Evolutionary conservation across 2,797 vertebrate genomes (phyloP), one percentile per base, ranked within the genome.

Genomic region (Melanotaenia pygmaea): DNA sequence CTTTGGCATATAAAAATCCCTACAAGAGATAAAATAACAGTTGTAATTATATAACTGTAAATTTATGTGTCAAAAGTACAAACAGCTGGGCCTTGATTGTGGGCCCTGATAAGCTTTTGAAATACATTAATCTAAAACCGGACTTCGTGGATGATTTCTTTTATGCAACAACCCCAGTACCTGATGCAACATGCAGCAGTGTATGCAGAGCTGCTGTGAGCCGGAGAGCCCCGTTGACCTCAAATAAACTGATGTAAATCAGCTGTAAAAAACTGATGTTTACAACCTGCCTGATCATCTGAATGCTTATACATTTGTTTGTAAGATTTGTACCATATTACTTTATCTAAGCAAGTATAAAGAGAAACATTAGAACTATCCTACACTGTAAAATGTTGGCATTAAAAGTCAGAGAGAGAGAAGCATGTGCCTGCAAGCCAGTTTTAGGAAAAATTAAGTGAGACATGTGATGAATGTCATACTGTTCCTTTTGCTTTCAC

Each of bases 401-500:
- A 54, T 43, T 59, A 61, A 38, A 18, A 60, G 24, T 22, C 24
- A 28, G 14, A 24, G 20, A 24, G 20, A 24, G 20, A 76, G 68
- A 67, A 70, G 76, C 56, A 9, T 13, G 20, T 16, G 60, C 56
- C 50, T 38, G 16, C 20, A 2, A 58, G 81, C 69, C 79, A 82
- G 58, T 2, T 76, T 12, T 22, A 45, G 65, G 35, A 22, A 68
- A 61, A 77, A 69, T 54, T 26, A 73, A 58, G 22, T 13, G 61
- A 79, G 66, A 65, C 43, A 34, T 64, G 66, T 79, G 84, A 80
- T 83, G 63, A 70, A 81, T 76, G 61, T 83, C 72, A 61, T 0
- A 67, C 80, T 77, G 81, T 69, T 84, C 24, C 56, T 82, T 84
- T 85, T 85, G 77, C 80, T 89, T 88, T 79, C 76, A 74, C 82